These are phyloP conservation scores for Solea senegalensis DNA, from an alignment of 2,113 vertebrate species.

Conservation along the genomic window DNA sequence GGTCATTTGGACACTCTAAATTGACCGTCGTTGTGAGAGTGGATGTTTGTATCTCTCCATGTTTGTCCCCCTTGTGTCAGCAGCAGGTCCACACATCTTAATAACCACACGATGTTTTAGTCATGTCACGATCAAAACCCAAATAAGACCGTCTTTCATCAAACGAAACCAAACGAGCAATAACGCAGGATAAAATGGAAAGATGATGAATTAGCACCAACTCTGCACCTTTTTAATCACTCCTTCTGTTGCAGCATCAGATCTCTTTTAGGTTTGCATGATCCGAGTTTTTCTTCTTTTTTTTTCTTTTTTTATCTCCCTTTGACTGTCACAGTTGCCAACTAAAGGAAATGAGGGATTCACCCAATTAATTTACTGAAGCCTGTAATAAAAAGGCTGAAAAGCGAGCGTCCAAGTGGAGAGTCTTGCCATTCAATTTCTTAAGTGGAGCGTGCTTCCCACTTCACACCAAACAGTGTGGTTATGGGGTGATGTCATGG, in stretches of 20 bases:
- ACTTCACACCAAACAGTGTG: constrained; percentile 15
- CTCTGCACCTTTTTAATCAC: constrained; percentile 59
- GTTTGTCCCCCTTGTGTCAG: neutral
- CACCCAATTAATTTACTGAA: constrained; percentile 72
- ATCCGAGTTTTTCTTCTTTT: constrained; percentile 44
- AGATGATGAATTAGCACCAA: constrained; percentile 30
- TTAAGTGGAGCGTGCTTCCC: constrained; percentile 62
- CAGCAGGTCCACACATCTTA: constrained; percentile 1
- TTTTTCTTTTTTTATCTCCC: constrained; percentile 50
- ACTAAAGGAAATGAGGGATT: constrained; percentile 64
- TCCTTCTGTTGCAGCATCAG: constrained; percentile 51
- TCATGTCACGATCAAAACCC: constrained; percentile 30
- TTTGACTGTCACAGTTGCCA: constrained; percentile 67
- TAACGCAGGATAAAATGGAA: constrained; percentile 44
- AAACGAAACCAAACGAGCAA: constrained; percentile 45
- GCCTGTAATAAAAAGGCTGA: constrained; percentile 63
- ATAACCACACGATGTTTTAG: constrained; percentile 26
- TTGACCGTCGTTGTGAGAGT: too few relatives aligned
- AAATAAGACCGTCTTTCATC: constrained; percentile 32
- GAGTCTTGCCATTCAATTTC: constrained; percentile 64
- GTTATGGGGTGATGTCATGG: constrained; percentile 46
- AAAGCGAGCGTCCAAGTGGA: constrained; percentile 52
- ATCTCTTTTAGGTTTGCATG: constrained; percentile 46
- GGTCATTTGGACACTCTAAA: too few relatives aligned
- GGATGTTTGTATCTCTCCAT: too few relatives aligned